Conservation (phyloP, 2,113 vertebrate species). For the Brachyistius frenatus region DNA sequence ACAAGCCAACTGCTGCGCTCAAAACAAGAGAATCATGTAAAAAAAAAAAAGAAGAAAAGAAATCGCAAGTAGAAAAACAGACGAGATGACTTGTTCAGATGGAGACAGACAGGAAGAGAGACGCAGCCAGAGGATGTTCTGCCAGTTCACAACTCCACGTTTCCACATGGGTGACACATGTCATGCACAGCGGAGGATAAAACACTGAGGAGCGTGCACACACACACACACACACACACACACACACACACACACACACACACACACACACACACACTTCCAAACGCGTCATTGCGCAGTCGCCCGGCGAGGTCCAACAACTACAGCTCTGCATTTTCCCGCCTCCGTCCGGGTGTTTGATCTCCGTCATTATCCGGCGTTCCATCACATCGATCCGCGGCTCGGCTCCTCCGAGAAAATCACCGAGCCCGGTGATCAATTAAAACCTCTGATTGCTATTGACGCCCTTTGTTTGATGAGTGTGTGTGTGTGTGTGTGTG, state of each 20-base stretch:
- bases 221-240: too few species aligned
- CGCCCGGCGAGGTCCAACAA: neutral
- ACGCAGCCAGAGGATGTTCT: conserved; percentile 64
- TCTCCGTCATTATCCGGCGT: conserved; percentile 37
- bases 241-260: too few species aligned
- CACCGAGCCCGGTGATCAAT: conserved; percentile 8
- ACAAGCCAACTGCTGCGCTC: neutral
- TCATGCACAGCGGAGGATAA: neutral
- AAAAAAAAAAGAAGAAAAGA: too few species aligned
- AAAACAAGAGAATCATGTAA: too few species aligned
- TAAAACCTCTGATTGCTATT: conserved; percentile 29
- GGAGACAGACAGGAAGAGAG: conserved; percentile 16
- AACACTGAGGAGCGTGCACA: neutral
- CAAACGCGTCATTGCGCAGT: neutral
- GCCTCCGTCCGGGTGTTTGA: neutral
- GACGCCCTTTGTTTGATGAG: conserved; percentile 3
- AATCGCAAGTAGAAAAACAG: neutral
- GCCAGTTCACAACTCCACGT: conserved; percentile 61
- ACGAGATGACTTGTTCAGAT: conserved; percentile 8
- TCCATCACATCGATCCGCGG: conserved; percentile 30
- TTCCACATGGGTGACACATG: conserved; percentile 46
- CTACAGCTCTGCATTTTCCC: neutral
- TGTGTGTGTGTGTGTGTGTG: too few species aligned
- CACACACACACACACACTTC: too few species aligned
- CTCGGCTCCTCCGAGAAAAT: neutral